phyloP scores from a whole-genome alignment of 2,797 vertebrate genomes.

The Chaenodraco wilsoni region DNA sequence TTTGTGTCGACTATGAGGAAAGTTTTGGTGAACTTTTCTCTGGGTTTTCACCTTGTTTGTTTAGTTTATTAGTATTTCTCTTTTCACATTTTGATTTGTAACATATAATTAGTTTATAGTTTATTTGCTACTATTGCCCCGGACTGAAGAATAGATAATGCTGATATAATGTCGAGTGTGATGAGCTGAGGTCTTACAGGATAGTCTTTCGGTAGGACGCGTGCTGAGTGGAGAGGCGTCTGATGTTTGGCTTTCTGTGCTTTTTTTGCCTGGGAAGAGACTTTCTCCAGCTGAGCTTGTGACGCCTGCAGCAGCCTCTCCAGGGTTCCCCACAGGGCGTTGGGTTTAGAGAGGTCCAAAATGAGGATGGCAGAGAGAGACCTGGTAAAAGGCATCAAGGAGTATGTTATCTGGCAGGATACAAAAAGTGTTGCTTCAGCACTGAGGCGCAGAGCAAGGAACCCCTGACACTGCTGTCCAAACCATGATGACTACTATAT shows the following conservation, averaged over 20 bases:
- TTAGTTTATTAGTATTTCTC: not conserved
- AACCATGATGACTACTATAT: not conserved
- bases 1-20: too few species aligned
- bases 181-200: constrained; percentile 83
- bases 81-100: constrained; percentile 5
- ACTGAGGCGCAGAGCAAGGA: not conserved
- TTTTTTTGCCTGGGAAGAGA: constrained; percentile 80
- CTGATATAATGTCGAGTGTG: not conserved
- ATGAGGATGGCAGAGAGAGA: constrained; percentile 90
- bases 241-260: constrained; percentile 81
- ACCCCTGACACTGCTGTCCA: not conserved
- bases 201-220: constrained; percentile 89
- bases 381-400: constrained; percentile 75
- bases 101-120: not conserved
- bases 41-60: not conserved
- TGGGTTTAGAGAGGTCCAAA: constrained; percentile 93
- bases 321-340: constrained; percentile 90
- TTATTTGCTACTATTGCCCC: not conserved
- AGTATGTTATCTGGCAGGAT: not conserved
- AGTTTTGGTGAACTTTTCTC: too few species aligned
- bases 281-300: constrained; percentile 86
- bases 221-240: constrained; percentile 71
- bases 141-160: not conserved
- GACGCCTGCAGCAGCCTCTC: constrained; percentile 89
- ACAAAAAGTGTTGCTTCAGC: not conserved